A percentile compares a stretch with the other conserved stretches of the same genome.
These are phyloP conservation scores for Timema cristinae DNA, from an alignment of 2,888 invertebrate genomes.

Conservation along the genomic window DNA sequence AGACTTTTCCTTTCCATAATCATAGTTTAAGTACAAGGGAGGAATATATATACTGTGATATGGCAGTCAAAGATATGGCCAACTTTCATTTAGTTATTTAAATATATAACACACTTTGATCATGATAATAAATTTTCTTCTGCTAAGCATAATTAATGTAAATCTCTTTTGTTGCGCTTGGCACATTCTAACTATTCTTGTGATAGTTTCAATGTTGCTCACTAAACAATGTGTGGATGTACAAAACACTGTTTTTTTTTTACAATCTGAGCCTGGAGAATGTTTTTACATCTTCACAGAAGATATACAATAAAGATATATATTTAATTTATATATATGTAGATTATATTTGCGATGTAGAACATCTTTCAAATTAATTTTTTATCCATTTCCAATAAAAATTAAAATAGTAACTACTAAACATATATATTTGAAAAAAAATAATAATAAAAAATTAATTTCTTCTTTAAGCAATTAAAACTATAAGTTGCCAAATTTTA, in stretches of 20 bases:
- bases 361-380: constrained; percentile 22
- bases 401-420: background rate
- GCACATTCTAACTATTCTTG: constrained; percentile 16
- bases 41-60: constrained; percentile 28
- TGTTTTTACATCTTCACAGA: constrained; percentile 51
- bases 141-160: constrained; percentile 18
- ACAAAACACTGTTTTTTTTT: no score
- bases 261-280: constrained; percentile 37
- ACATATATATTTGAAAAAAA: no score
- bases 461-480: constrained; percentile 22
- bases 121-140: constrained; percentile 20
- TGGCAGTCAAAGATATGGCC: constrained; percentile 32
- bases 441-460: no score
- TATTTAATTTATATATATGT: constrained; percentile 39
- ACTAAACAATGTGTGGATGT: no score
- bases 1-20: constrained; percentile 8
- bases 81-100: constrained; percentile 16
- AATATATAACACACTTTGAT: constrained; percentile 4
- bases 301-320: constrained; percentile 51
- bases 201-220: no score
- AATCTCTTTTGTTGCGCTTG: constrained; percentile 25
- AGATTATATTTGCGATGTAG: constrained; percentile 26
- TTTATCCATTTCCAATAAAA: constrained; percentile 3
- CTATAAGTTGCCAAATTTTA: constrained; percentile 28
- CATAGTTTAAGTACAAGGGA: constrained; percentile 30